Conservation (phyloP, 2,888 invertebrate genomes). For the Fabriciana adippe region DNA sequence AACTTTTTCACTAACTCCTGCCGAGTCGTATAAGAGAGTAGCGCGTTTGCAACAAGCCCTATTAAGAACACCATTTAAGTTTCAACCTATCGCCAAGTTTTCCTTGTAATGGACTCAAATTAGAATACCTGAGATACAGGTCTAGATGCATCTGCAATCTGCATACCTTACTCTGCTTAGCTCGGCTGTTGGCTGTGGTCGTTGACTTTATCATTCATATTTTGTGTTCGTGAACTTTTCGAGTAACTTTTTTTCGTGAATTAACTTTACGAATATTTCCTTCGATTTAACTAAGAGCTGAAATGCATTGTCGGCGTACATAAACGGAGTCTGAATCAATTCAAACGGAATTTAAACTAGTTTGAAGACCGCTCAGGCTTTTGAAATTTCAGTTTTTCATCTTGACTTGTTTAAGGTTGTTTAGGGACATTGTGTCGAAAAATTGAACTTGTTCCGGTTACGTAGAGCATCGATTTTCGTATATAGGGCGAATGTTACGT, state of each 20-base stretch:
- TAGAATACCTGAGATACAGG: constrained; percentile 33
- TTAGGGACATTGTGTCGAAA: constrained; percentile 27
- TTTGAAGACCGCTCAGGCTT: not conserved
- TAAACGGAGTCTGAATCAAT: not conserved
- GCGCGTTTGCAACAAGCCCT: constrained; percentile 14
- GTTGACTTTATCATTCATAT: not conserved
- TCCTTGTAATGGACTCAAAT: constrained; percentile 27
- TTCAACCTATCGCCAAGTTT: constrained; percentile 23
- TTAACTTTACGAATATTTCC: no score
- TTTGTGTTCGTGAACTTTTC: not conserved
- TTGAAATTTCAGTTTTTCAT: no score
- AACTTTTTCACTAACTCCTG: not conserved
- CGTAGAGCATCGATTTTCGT: constrained; percentile 67
- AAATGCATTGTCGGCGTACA: no score
- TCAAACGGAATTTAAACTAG: not conserved
- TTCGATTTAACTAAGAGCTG: no score
- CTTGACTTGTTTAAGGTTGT: not conserved
- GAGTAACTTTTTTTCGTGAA: not conserved
- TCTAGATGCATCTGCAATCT: constrained; percentile 18
- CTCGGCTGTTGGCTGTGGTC: constrained; percentile 2
- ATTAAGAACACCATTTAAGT: constrained; percentile 25
- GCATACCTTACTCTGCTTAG: constrained; percentile 12
- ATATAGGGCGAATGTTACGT: constrained; percentile 66
- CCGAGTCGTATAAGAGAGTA: not conserved
- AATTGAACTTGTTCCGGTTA: constrained; percentile 68